Percentiles rank a stretch among this genome's conserved stretches.
Conservation (phyloP, 2,888 invertebrate species). For the Polyommatus iphigenia region DNA sequence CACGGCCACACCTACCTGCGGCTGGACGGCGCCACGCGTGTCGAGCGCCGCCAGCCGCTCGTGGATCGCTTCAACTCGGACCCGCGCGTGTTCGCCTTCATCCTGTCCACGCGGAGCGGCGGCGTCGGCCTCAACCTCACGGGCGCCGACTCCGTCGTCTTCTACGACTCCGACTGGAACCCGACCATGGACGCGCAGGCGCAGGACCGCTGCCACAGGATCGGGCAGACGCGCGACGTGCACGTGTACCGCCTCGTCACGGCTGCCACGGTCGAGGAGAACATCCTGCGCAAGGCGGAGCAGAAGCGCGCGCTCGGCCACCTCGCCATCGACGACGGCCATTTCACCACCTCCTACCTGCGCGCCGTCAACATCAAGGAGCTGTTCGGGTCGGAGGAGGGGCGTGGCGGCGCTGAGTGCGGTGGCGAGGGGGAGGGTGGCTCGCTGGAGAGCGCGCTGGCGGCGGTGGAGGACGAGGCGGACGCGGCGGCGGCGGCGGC, state of each 20-base stretch:
- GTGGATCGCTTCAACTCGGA: conserved; percentile 99
- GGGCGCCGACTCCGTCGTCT: conserved; percentile 99
- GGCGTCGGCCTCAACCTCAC: conserved; percentile 99
- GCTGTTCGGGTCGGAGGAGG: conserved; percentile 90
- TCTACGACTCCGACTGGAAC: conserved; percentile 99
- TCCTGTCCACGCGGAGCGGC: conserved; percentile 97
- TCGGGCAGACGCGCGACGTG: conserved; percentile 99
- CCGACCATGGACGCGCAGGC: conserved; percentile 99
- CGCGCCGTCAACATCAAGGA: conserved; percentile 95
- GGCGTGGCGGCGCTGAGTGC: conserved; percentile 42
- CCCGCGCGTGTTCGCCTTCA: conserved; percentile 96
- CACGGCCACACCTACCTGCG: conserved; percentile 98
- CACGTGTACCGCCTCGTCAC: conserved; percentile 98
- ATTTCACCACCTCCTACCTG: conserved; percentile 98
- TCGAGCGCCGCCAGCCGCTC: conserved; percentile 92
- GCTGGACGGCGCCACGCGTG: conserved; percentile 96
- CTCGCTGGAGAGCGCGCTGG: conserved; percentile 89
- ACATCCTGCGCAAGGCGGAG: conserved; percentile 98
- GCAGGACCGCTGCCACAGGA: conserved; percentile 98
- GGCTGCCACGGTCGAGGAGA: conserved; percentile 98
- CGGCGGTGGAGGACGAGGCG: conserved; percentile 96
- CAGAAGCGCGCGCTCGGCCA: conserved; percentile 97
- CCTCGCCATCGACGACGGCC: conserved; percentile 98
- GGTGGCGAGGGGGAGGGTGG: conserved; percentile 84
- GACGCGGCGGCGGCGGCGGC: conserved; percentile 95